phyloP scores from a whole-genome alignment of 2,113 vertebrate genomes.

The Indicator indicator region DNA sequence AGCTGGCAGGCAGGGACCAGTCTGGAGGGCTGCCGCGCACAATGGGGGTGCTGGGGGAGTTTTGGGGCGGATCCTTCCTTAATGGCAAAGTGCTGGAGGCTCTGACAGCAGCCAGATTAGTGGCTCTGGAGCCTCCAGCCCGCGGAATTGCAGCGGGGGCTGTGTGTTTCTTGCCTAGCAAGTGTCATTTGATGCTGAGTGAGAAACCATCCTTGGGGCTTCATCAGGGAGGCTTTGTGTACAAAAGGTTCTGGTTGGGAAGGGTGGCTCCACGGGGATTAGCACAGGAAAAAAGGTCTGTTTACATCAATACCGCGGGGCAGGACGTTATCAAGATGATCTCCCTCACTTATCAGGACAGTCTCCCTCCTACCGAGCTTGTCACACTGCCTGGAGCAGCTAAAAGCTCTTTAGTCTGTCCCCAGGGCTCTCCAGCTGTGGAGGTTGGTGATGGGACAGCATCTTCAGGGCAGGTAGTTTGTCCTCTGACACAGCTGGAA shows the following conservation, averaged over 20 bases:
- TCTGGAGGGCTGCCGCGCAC: constrained; percentile 19
- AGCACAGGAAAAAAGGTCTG: constrained; percentile 11
- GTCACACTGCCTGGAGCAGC: not conserved
- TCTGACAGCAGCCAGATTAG: constrained; percentile 33
- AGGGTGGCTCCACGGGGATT: constrained; percentile 56
- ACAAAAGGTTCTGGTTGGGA: constrained; percentile 33
- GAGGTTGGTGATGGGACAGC: not conserved
- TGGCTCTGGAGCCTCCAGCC: not conserved
- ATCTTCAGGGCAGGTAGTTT: not conserved
- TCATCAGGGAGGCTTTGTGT: constrained; percentile 28
- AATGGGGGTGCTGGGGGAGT: not conserved
- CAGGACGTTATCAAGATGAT: not conserved
- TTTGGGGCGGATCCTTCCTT: constrained; percentile 21
- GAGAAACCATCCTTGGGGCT: constrained; percentile 48
- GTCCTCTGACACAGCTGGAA: not conserved
- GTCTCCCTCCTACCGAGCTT: not conserved
- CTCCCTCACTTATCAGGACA: not conserved
- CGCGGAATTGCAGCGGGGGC: not conserved
- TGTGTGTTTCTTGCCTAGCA: not conserved
- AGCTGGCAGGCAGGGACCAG: constrained; percentile 56
- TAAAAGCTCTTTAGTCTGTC: not conserved
- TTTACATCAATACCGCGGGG: constrained; percentile 1
- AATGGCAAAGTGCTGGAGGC: not conserved
- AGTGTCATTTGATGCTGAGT: constrained; percentile 58
- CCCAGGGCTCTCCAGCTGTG: not conserved